Conservation (phyloP, 2,888 invertebrate genomes). For the Rhodophaea formosa region DNA sequence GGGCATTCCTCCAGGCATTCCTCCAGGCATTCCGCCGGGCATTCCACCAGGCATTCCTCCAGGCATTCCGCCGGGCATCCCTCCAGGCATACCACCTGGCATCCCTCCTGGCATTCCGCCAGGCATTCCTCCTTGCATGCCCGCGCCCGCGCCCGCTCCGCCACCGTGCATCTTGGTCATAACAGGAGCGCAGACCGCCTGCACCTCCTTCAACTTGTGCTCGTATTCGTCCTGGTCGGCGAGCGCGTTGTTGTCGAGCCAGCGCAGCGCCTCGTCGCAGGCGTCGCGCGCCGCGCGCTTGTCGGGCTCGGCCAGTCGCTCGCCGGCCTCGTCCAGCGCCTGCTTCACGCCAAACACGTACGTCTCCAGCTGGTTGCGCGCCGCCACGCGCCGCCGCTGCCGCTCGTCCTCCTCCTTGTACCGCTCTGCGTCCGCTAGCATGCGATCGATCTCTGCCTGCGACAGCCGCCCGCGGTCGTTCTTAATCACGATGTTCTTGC, state of each 20-base stretch:
- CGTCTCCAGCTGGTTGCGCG: conserved; percentile 83
- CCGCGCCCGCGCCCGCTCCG: no score
- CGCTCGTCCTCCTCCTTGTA: conserved; percentile 84
- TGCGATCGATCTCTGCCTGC: conserved; percentile 87
- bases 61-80: conserved; percentile 5
- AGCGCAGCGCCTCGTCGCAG: conserved; percentile 79
- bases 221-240: conserved; percentile 82
- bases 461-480: conserved; percentile 88
- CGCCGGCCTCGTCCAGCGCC: conserved; percentile 43
- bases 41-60: conserved; percentile 19
- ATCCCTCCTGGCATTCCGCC: background rate
- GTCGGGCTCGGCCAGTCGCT: conserved; percentile 26
- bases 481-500: conserved; percentile 86
- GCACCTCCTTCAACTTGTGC: conserved; percentile 46
- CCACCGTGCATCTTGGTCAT: no score
- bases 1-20: background rate
- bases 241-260: conserved; percentile 83
- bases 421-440: conserved; percentile 84
- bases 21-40: background rate
- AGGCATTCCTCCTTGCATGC: background rate
- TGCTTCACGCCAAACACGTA: conserved; percentile 83
- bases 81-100: background rate
- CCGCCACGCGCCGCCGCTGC: conserved; percentile 81
- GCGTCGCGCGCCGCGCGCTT: conserved; percentile 26
- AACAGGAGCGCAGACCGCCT: no score